A percentile compares a stretch with the other conserved stretches of the same genome.
These are phyloP conservation scores for Plutomurus gul DNA, from an alignment of 1,140 invertebrate genomes.

Conservation along the genomic window DNA sequence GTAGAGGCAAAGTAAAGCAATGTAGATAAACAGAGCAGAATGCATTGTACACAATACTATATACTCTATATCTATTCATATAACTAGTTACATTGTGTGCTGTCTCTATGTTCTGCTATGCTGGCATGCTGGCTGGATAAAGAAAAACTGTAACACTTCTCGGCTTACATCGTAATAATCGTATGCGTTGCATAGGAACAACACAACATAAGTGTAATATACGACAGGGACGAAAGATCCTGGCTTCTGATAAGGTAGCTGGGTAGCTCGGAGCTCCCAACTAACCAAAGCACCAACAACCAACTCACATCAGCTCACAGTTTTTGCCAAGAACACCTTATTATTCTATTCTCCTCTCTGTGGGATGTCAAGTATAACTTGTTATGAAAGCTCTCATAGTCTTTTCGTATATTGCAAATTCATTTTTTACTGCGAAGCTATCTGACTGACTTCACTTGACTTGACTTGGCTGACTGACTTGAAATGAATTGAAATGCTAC, in stretches of 20 bases:
- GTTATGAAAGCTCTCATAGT: constrained; percentile 8
- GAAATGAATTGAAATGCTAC: too few relatives aligned
- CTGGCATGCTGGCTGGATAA: background rate
- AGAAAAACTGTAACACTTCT: constrained; percentile 31
- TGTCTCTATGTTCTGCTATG: background rate
- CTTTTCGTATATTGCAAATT: background rate
- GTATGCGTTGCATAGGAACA: constrained; percentile 10
- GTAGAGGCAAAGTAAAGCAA: background rate
- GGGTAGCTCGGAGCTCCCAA: constrained; percentile 1
- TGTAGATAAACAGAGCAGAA: constrained; percentile 7
- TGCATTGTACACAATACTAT: too few relatives aligned
- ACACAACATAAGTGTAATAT: constrained; percentile 30
- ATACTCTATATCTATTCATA: too few relatives aligned
- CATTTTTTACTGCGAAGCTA: background rate
- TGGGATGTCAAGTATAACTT: constrained; percentile 29
- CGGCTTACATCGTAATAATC: background rate
- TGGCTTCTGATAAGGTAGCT: constrained; percentile 39
- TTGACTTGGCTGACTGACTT: too few relatives aligned
- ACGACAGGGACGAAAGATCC: constrained; percentile 34
- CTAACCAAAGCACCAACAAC: background rate
- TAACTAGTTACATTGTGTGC: background rate
- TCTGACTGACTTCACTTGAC: too few relatives aligned
- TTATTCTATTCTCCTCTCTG: constrained; percentile 27
- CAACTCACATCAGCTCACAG: background rate
- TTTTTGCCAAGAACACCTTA: constrained; percentile 27